Conservation (phyloP, 2,797 vertebrate species). For the Hybognathus amarus region DNA sequence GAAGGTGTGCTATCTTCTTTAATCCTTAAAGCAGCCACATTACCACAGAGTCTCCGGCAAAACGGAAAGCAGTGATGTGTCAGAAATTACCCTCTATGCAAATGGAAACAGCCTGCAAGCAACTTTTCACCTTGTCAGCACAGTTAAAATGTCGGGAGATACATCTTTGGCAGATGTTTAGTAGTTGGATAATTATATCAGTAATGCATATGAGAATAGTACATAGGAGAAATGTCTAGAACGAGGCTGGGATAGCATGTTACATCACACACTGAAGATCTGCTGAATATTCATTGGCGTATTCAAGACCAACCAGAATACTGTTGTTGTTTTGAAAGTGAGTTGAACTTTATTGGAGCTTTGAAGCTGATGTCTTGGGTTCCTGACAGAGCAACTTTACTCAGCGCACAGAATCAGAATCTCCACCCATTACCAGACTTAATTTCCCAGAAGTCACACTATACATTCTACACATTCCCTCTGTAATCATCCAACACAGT, state of each 20-base stretch:
- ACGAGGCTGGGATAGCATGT: neutral
- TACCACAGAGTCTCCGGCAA: neutral
- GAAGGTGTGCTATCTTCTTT: neutral
- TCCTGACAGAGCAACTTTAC: neutral
- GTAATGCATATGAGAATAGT: neutral
- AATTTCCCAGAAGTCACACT: conserved; percentile 40
- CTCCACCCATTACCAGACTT: conserved; percentile 35
- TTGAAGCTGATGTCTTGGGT: conserved; percentile 21
- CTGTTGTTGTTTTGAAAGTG: conserved; percentile 5
- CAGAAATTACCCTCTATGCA: neutral
- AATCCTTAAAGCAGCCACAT: neutral
- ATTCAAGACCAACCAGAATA: neutral
- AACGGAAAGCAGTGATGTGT: neutral
- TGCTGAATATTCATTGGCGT: conserved; percentile 14
- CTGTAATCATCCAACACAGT: conserved; percentile 17
- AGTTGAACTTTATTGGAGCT: conserved; percentile 2
- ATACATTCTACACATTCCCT: conserved; percentile 4
- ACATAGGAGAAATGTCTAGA: neutral
- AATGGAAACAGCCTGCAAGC: conserved; percentile 22
- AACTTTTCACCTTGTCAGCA: conserved; percentile 24
- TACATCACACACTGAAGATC: neutral
- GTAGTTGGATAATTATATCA: neutral
- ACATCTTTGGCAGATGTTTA: neutral
- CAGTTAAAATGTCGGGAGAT: neutral
- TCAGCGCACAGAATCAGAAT: neutral